Base-by-base conservation (phyloP, 2,888 invertebrate genomes). In the Glyphotaelius pellucidus region DNA sequence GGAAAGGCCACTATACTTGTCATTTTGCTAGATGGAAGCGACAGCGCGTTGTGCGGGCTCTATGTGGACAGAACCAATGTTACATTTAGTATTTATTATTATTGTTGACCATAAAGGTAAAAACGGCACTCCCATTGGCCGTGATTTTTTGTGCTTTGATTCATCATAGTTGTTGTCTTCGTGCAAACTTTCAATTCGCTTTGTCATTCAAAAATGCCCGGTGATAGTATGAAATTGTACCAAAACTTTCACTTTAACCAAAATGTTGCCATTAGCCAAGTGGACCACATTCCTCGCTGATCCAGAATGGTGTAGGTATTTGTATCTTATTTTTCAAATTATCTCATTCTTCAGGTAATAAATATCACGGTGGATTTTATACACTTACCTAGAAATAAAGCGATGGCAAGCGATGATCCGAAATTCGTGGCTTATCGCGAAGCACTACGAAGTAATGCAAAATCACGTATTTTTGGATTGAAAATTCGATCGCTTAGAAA, bases 181-280 rank as follows among this genome's bases (percentile, higher is more conserved):
- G 86, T 79, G 88, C 79, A 89, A 80, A 89, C 88, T 89, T 89
- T 89, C 88, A 38, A 89, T 79, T 89, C n/a, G 80, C 88, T 89
- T 89, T 89, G 88, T 89, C 80, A 89, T 89, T 89, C 35, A 89
- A 88, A 89, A 35, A 35, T 89, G 88, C 79, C 80, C 79, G 80
- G 35, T 35, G 88, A 89, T 89, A 35, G 25, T n/a, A 86, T 9
- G 30, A 38, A 89, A 79, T 80, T 89, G 87, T 31, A 67, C 38
- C 88, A 15, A 38, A 14, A 89, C 88, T 89, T 89, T 89, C 88
- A 89, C 88, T 89, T 80, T 31, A 19, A 89, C 67, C 35, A 32
- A 89, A 89, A 79, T 80, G 67, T 35, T 80, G 88, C 32, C 35
- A 47, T 25, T n/a, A 67, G 25, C 12, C 47, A 89, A 35, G 88